phyloP scores from a whole-genome alignment of 2,797 vertebrate genomes.

The Tarsius wallacei region DNA sequence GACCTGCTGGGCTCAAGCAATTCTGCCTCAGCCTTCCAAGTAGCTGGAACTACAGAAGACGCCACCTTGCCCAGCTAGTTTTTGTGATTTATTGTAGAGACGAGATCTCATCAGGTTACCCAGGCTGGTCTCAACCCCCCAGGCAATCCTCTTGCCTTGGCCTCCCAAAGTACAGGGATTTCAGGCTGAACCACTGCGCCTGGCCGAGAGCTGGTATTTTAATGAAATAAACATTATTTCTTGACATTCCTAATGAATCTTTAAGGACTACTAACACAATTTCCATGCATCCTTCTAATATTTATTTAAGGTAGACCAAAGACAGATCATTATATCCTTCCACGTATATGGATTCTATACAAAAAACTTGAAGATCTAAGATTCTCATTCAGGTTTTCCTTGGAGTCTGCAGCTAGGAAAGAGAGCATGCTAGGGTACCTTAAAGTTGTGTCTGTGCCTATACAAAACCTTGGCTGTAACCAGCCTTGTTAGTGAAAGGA shows the following conservation, averaged over 20 bases:
- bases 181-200: too few species aligned
- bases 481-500: slow-evolving; percentile 25
- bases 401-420: neutral
- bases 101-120: too few species aligned
- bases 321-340: neutral
- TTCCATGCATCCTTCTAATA: slow-evolving; percentile 10
- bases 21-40: too few species aligned
- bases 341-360: neutral
- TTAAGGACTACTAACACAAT: slow-evolving; percentile 25
- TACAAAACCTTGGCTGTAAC: slow-evolving; percentile 11
- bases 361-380: slow-evolving; percentile 40
- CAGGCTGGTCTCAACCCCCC: too few species aligned
- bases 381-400: slow-evolving; percentile 51
- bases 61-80: too few species aligned
- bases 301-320: slow-evolving; percentile 29
- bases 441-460: neutral
- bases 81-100: too few species aligned
- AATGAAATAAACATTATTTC: slow-evolving; percentile 23
- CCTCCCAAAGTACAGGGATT: too few species aligned
- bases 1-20: too few species aligned
- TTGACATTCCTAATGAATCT: slow-evolving; percentile 31
- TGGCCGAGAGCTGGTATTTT: neutral
- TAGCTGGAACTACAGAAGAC: too few species aligned
- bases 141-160: too few species aligned
- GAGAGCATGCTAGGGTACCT: neutral